These are phyloP conservation scores for Phocoena sinus DNA, from an alignment of 2,113 vertebrate genomes.

Conservation along the genomic window DNA sequence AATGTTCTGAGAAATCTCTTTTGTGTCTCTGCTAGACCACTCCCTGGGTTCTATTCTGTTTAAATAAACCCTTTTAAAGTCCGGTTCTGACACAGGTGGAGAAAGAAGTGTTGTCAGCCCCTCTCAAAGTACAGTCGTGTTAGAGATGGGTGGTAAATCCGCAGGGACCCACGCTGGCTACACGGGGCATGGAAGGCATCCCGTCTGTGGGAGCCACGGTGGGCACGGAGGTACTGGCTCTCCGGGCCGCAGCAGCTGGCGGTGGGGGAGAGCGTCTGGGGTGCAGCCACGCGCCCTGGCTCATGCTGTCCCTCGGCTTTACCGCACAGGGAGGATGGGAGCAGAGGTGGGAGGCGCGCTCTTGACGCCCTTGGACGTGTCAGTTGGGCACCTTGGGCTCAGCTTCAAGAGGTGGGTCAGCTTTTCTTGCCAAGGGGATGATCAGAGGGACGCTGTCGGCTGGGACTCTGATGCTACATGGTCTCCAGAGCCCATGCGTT, in stretches of 20 bases:
- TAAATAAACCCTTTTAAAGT: no score
- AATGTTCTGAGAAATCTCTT: background rate
- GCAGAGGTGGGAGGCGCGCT: background rate
- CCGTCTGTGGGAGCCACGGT: background rate
- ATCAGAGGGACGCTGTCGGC: background rate
- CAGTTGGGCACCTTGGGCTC: background rate
- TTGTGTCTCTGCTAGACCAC: background rate
- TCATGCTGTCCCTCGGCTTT: fast-evolving
- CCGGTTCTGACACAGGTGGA: background rate
- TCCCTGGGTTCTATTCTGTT: no score
- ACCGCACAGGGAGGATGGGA: background rate
- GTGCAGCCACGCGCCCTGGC: background rate
- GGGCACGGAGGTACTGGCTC: background rate
- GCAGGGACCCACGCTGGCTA: no score
- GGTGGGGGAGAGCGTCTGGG: background rate
- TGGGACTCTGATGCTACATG: background rate
- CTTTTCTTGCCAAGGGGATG: fast-evolving
- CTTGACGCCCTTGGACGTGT: background rate
- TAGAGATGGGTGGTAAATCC: no score
- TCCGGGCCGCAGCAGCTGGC: background rate
- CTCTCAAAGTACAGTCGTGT: no score
- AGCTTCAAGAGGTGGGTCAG: fast-evolving
- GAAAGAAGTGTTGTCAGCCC: fast-evolving
- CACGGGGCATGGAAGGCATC: background rate
- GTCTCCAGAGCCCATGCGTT: background rate